Evolutionary conservation across 2,797 vertebrate genomes (phyloP).

Genomic region (Centropyge bicolor): DNA sequence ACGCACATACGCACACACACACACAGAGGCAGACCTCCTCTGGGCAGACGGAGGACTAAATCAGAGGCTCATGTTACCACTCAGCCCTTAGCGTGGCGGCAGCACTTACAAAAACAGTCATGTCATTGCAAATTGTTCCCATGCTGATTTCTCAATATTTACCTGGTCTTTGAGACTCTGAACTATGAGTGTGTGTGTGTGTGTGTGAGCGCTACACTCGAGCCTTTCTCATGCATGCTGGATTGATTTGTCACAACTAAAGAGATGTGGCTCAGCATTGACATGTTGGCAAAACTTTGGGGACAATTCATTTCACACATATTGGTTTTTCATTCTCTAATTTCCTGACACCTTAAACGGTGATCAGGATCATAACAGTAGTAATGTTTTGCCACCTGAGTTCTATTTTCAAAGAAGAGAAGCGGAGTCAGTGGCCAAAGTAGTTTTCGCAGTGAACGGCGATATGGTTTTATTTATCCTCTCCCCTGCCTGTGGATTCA

Average conservation of each 20-base stretch:
- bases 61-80: conserved; percentile 62
- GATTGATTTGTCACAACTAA: conserved; percentile 40
- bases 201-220: not conserved
- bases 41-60: conserved; percentile 48
- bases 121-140: conserved; percentile 66
- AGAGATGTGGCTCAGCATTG: conserved; percentile 13
- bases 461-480: conserved; percentile 41
- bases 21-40: conserved; percentile 13
- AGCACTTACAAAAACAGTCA: conserved; percentile 55
- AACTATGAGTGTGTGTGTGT: conserved; percentile 1
- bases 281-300: conserved; percentile 22
- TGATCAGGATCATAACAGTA: conserved; percentile 15
- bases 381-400: conserved; percentile 25
- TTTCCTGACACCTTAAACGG: conserved; percentile 27
- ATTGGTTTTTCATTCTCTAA: conserved; percentile 19
- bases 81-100: conserved; percentile 35
- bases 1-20: conserved; percentile 14
- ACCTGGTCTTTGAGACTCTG: conserved; percentile 28
- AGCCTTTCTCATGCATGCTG: not conserved
- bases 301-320: no score
- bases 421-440: conserved; percentile 11
- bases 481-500: conserved; percentile 9
- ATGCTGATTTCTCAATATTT: conserved; percentile 56
- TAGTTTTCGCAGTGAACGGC: not conserved
- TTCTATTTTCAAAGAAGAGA: conserved; percentile 14